These are phyloP conservation scores for Mixornis gularis DNA, from an alignment of 2,113 vertebrate species.

Conservation along the genomic window DNA sequence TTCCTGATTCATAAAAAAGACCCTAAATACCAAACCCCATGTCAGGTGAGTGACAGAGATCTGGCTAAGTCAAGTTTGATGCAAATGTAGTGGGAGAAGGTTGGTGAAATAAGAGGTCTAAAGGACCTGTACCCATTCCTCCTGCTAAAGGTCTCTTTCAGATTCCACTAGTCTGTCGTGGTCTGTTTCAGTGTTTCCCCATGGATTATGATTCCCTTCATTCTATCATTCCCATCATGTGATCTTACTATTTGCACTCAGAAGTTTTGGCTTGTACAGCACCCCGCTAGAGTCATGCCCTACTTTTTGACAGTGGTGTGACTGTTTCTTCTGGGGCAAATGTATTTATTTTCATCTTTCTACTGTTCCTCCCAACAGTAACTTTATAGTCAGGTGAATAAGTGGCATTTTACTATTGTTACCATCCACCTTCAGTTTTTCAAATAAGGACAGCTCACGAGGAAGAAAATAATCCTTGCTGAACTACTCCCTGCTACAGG, in stretches of 20 bases:
- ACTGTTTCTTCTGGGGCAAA: neutral
- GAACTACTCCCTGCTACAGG: neutral
- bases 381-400: neutral
- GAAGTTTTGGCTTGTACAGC: neutral
- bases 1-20: neutral
- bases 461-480: neutral
- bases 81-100: neutral
- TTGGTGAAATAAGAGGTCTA: neutral
- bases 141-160: neutral
- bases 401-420: neutral
- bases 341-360: neutral
- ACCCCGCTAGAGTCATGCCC: neutral
- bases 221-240: too few species aligned
- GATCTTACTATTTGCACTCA: neutral
- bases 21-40: fast-evolving
- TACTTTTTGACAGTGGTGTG: neutral
- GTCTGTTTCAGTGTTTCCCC: neutral
- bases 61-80: neutral
- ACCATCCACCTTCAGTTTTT: neutral
- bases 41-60: neutral
- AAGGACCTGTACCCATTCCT: neutral
- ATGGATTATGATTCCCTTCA: neutral
- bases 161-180: neutral
- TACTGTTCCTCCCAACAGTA: neutral
- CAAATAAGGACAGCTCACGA: neutral